Conservation (phyloP, 2,797 vertebrate genomes). For the Dryobates pubescens region DNA sequence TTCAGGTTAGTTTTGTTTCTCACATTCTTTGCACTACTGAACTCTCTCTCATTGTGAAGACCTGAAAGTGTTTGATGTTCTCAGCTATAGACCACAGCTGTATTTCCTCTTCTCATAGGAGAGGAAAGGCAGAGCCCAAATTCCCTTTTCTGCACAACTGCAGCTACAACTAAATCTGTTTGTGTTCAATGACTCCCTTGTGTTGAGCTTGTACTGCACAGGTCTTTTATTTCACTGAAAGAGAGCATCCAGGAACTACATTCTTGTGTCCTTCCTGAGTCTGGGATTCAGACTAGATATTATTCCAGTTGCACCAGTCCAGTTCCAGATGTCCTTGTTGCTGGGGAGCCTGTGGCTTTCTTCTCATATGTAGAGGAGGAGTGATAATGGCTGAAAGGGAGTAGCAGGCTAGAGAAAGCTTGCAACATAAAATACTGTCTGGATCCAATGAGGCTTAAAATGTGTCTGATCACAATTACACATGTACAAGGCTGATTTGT, state of each 20-base stretch:
- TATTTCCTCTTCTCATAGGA: neutral
- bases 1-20: neutral
- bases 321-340: neutral
- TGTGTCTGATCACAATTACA: neutral
- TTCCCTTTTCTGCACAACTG: neutral
- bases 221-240: neutral
- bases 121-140: neutral
- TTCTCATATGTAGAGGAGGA: neutral
- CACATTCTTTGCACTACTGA: neutral
- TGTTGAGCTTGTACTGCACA: neutral
- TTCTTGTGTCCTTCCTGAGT: neutral
- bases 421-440: neutral
- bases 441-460: slow-evolving; percentile 8
- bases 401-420: neutral
- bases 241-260: fast-evolving
- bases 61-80: neutral
- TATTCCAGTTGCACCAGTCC: neutral
- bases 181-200: fast-evolving
- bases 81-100: neutral
- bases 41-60: neutral
- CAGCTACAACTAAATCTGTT: neutral
- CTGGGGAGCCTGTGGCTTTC: neutral
- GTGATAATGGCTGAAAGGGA: neutral
- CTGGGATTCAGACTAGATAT: neutral
- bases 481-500: neutral